Base-by-base conservation (phyloP, 2,888 invertebrate genomes). In the Habrosyne pyritoides region DNA sequence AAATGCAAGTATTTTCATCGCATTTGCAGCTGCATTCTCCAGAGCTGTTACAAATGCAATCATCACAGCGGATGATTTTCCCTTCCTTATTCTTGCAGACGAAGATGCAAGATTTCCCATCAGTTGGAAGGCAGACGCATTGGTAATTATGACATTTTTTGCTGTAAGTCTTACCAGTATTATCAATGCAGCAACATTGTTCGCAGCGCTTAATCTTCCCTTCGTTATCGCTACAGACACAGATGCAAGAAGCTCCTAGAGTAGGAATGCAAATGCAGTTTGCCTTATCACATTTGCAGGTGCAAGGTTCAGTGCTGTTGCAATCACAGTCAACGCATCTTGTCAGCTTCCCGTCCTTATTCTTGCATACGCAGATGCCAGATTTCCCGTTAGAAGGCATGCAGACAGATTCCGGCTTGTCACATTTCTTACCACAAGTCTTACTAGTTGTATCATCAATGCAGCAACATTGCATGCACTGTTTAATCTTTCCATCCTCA, bases 291-390 rank as follows among this genome's bases (percentile, higher is more conserved):
- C 66, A 66, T n/a, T 51, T 49, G 30, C 64, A n/a, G 26, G 10
- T 33, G n/a, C 33, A 33, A 12, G 2, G 2, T 2, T 12, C 33
- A 6, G 33, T 10, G n/a, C 2, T 33, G n/a, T n/a, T 10, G 10
- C 67, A 63, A 12, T 48, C 52, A 48, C 73, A 80, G 28, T 75
- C 68, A 5, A 64, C 56, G 48, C 78, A 79, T 4, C 59, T 60
- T 0, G 57, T 36, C 4, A 70, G 55, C 6, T 60, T 58, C 0
- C 67, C 68, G 26, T 63, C 53, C 0, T 55, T 54, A 14, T 69
- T 61, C 47, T 63, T 49, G 57, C 64, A 66, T 0, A 70, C 51
- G 22, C 67, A 66, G 21, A 64, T 57, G 54, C 65, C 65, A 36
- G 61, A 46, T 7, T 64, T 66, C 0, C 67, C 71, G 1, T 60